phyloP scores from a whole-genome alignment of 64 coral and sea anemone genomes.

The Dendrophyllia cribrosa region DNA sequence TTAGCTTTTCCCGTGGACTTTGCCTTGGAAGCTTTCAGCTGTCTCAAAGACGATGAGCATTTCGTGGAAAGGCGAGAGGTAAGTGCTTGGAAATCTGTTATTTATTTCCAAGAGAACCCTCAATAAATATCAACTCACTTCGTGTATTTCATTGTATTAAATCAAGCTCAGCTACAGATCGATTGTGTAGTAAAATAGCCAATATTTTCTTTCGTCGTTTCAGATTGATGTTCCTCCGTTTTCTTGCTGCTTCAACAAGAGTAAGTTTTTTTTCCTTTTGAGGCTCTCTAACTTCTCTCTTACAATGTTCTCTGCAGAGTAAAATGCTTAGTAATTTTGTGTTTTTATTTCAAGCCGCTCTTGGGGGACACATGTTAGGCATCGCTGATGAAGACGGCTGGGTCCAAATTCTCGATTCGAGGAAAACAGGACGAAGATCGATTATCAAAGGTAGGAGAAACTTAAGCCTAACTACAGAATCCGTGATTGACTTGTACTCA shows the following conservation, averaged over 20 bases:
- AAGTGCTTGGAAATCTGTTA: not conserved
- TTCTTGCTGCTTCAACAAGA: slow-evolving; percentile 87
- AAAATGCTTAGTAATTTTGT: not conserved
- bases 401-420: slow-evolving; percentile 80
- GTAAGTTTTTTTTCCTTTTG: slow-evolving; percentile 61
- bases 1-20: slow-evolving; percentile 51
- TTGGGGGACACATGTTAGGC: slow-evolving; percentile 77
- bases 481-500: not conserved
- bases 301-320: not conserved
- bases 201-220: not conserved
- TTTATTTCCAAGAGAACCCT: not conserved
- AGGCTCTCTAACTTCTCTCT: not conserved
- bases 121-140: too few relatives aligned
- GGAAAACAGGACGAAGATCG: slow-evolving; percentile 69
- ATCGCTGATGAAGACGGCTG: slow-evolving; percentile 96
- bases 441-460: slow-evolving; percentile 82
- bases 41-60: slow-evolving; percentile 66
- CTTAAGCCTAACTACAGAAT: not conserved
- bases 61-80: slow-evolving; percentile 54
- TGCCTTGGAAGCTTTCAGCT: slow-evolving; percentile 49
- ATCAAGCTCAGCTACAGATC: too few relatives aligned
- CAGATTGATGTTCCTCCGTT: slow-evolving; percentile 94
- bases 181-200: too few relatives aligned
- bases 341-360: slow-evolving; percentile 31
- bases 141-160: too few relatives aligned